Percentiles rank a stretch among this genome's conserved stretches.
Conservation (phyloP, 2,113 vertebrate species). For the Panthera uncia region DNA sequence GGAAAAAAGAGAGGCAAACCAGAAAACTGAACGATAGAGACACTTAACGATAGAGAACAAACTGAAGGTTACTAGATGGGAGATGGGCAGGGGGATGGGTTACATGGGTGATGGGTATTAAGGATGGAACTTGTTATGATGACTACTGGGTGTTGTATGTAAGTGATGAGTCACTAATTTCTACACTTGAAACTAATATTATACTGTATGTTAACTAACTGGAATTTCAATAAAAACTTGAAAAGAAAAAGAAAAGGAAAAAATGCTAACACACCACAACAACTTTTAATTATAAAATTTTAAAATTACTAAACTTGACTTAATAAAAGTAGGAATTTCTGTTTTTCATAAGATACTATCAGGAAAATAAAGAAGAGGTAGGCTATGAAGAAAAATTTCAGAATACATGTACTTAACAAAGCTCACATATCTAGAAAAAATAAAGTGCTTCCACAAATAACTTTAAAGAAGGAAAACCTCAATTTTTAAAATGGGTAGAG, state of each 20-base stretch:
- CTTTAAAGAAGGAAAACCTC: neutral
- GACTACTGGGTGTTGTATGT: too few species aligned
- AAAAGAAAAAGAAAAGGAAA: neutral
- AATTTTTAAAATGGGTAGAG: neutral
- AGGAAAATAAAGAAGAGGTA: neutral
- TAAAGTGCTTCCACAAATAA: neutral
- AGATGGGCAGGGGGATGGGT: neutral
- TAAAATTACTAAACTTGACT: neutral
- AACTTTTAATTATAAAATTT: neutral
- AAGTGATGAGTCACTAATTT: neutral
- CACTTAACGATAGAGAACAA: neutral
- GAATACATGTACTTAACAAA: neutral
- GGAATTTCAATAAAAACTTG: neutral
- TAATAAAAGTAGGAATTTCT: neutral
- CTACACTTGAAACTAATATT: neutral
- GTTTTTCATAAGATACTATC: neutral
- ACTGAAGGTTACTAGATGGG: neutral
- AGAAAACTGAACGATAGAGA: neutral
- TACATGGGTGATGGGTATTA: neutral
- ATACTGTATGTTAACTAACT: neutral
- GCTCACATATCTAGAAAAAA: neutral
- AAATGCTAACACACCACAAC: neutral
- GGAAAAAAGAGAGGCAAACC: neutral
- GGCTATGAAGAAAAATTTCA: neutral
- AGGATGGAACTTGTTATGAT: neutral